A percentile compares a stretch with the other conserved stretches of the same genome.
These are phyloP conservation scores for Scortum barcoo DNA, from an alignment of 2,113 vertebrate species.

Conservation along the genomic window DNA sequence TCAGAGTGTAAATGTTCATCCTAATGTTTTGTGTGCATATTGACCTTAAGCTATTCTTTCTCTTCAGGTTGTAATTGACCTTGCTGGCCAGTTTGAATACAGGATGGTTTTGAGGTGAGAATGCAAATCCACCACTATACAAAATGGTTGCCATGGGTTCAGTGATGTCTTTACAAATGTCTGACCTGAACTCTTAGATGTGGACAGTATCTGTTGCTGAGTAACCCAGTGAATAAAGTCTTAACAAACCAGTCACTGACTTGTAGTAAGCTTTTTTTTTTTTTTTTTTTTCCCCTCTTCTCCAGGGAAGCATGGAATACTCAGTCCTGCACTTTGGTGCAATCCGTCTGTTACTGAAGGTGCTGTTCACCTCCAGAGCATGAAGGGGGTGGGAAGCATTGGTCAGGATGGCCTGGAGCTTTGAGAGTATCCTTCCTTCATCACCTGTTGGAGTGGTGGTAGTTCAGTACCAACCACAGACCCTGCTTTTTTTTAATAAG, in stretches of 20 bases:
- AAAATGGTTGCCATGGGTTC: constrained; percentile 30
- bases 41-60: background rate
- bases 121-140: accelerated
- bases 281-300: accelerated
- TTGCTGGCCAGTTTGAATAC: background rate
- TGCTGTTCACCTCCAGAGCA: no score
- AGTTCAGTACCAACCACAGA: no score
- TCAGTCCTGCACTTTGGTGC: no score
- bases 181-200: constrained; percentile 83
- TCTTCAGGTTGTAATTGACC: background rate
- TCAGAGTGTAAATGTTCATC: background rate
- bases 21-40: background rate
- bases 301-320: constrained; percentile 6
- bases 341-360: no score
- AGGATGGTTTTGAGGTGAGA: constrained; percentile 28
- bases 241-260: background rate
- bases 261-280: background rate
- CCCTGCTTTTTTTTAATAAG: no score
- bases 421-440: no score
- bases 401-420: no score
- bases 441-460: no score
- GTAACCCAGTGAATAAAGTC: background rate
- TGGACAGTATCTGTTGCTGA: constrained; percentile 77
- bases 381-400: no score
- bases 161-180: constrained; percentile 86